Percentiles rank a stretch among this genome's conserved stretches.
Conservation (phyloP, 2,113 vertebrate genomes). For the Mesocricetus auratus region DNA sequence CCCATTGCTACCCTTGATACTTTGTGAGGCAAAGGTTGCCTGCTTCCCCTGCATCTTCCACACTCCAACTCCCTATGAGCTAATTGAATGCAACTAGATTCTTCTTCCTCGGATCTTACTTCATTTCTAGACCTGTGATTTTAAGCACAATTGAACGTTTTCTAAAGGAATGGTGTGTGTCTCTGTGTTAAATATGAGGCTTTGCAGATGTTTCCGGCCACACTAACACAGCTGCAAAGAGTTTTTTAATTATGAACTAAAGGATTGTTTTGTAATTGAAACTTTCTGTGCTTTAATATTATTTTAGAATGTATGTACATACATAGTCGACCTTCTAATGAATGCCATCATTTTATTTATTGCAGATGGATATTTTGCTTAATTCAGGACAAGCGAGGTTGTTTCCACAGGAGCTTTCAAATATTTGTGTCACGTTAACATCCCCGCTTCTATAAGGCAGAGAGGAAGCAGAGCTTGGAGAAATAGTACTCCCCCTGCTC, state of each 20-base stretch:
- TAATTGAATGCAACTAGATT: conserved; percentile 5
- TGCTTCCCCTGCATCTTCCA: neutral
- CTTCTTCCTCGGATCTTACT: conserved; percentile 47
- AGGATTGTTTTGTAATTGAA: conserved; percentile 86
- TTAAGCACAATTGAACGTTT: conserved; percentile 78
- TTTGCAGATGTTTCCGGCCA: conserved; percentile 86
- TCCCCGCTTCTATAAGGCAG: conserved; percentile 81
- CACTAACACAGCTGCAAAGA: conserved; percentile 87
- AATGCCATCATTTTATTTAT: conserved; percentile 84
- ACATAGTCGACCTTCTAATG: conserved; percentile 77
- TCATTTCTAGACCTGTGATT: conserved; percentile 67
- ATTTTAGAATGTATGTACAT: conserved; percentile 81
- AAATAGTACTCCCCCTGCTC: conserved; percentile 86
- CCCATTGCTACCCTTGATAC: neutral
- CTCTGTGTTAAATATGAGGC: conserved; percentile 79
- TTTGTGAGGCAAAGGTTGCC: neutral
- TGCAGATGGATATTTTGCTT: conserved; percentile 81
- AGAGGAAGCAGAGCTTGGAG: conserved; percentile 84
- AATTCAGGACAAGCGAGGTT: conserved; percentile 77
- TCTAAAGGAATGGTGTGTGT: conserved; percentile 79
- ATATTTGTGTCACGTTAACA: conserved; percentile 85
- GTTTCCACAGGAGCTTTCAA: conserved; percentile 85
- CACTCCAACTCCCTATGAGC: neutral
- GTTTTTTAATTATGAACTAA: conserved; percentile 89
- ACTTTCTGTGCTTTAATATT: conserved; percentile 80